Percentiles rank a stretch among this genome's conserved stretches.
phyloP scores from a whole-genome alignment of 35 echinoderm and acorn worm genomes.

The Strongylocentrotus purpuratus region DNA sequence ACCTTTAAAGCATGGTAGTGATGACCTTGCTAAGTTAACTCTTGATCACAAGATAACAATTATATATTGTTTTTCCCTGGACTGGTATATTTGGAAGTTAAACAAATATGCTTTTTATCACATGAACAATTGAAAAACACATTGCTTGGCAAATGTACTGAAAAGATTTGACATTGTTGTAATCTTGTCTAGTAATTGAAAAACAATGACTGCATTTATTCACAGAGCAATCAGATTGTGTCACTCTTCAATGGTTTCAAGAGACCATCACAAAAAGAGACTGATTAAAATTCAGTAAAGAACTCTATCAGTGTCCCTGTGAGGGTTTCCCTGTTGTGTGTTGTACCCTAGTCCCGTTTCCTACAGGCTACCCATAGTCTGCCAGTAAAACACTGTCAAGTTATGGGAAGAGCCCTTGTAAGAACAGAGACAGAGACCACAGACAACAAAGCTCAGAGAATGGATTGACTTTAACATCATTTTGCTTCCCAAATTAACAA shows the following conservation, averaged over 20 bases:
- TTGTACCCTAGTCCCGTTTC: background rate
- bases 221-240: constrained; percentile 18
- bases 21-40: too few species aligned
- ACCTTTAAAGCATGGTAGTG: too few species aligned
- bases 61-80: too few species aligned
- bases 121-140: too few species aligned
- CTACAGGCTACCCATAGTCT: background rate
- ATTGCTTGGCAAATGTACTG: too few species aligned
- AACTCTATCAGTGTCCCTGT: background rate
- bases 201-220: too few species aligned
- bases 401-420: background rate
- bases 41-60: too few species aligned
- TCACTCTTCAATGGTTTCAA: constrained; percentile 39
- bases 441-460: constrained; percentile 74
- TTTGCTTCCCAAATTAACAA: constrained; percentile 6
- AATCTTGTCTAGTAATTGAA: too few species aligned
- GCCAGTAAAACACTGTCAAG: constrained; percentile 50
- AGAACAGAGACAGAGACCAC: constrained; percentile 15
- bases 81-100: too few species aligned
- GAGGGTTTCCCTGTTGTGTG: constrained; percentile 25
- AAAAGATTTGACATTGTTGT: too few species aligned
- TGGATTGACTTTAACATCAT: constrained; percentile 85
- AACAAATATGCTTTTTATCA: too few species aligned
- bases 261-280: background rate
- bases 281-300: background rate